phyloP scores from a whole-genome alignment of 2,888 invertebrate genomes.

The Aricia artaxerxes region DNA sequence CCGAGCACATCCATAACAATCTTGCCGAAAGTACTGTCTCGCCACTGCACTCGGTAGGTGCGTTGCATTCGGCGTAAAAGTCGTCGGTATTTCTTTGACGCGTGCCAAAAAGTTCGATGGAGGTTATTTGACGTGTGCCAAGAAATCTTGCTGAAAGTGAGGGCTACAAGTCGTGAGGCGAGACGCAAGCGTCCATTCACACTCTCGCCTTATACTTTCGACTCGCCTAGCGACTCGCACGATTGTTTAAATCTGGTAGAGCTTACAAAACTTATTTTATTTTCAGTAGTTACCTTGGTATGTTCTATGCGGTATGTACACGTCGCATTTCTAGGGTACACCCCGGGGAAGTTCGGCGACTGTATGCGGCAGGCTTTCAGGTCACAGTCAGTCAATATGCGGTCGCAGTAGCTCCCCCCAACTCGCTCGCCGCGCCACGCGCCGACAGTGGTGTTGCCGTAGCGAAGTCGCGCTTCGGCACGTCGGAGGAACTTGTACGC shows the following conservation, averaged over 20 bases:
- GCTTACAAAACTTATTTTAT: constrained; percentile 54
- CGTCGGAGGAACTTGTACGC: constrained; percentile 90
- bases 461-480: constrained; percentile 87
- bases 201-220: background rate
- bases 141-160: background rate
- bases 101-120: no score
- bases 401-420: constrained; percentile 89
- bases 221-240: no score
- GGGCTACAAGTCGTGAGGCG: background rate
- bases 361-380: constrained; percentile 86
- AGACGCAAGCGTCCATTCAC: background rate
- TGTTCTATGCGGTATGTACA: constrained; percentile 88
- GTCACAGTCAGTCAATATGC: constrained; percentile 89
- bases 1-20: no score
- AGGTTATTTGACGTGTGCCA: no score
- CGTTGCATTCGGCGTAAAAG: no score
- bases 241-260: no score
- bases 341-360: constrained; percentile 94
- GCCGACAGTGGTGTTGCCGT: constrained; percentile 86
- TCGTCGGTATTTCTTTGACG: no score
- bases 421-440: constrained; percentile 89
- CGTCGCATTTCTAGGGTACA: constrained; percentile 92
- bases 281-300: constrained; percentile 61
- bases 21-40: no score
- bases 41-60: no score